Evolutionary conservation across 2,888 invertebrate species (phyloP).

Genomic region (Chydorus sphaericus): DNA sequence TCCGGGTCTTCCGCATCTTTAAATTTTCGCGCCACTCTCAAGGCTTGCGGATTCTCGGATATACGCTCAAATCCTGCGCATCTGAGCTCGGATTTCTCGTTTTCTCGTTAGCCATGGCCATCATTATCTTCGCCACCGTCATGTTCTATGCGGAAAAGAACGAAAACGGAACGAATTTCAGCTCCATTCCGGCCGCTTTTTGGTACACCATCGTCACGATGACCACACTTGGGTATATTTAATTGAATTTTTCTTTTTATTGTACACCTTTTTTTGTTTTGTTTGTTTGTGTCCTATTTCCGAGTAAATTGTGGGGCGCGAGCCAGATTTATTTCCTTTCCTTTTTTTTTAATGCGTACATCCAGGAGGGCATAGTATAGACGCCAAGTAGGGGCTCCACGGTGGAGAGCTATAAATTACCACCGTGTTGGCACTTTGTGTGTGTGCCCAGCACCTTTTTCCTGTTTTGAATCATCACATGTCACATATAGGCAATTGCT

Average conservation of each 20-base stretch:
- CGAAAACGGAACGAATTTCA: slow-evolving; percentile 90
- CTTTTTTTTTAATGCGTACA: no score
- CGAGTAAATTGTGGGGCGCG: no score
- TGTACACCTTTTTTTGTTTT: no score
- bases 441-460: no score
- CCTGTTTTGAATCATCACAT: no score
- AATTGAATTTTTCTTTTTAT: slow-evolving; percentile 20
- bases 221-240: slow-evolving; percentile 93
- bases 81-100: slow-evolving; percentile 98
- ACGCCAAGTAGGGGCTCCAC: no score
- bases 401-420: no score
- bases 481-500: no score
- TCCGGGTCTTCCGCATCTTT: slow-evolving; percentile 98
- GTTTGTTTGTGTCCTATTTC: neutral
- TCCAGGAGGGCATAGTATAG: no score
- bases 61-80: slow-evolving; percentile 97
- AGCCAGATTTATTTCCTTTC: no score
- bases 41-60: slow-evolving; percentile 94
- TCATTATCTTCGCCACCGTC: slow-evolving; percentile 99
- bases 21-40: slow-evolving; percentile 99
- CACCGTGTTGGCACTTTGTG: no score
- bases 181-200: slow-evolving; percentile 97
- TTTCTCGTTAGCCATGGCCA: slow-evolving; percentile 98
- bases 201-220: slow-evolving; percentile 99
- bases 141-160: slow-evolving; percentile 99